phyloP scores from a whole-genome alignment of 2,113 vertebrate species.

The Saccopteryx bilineata region DNA sequence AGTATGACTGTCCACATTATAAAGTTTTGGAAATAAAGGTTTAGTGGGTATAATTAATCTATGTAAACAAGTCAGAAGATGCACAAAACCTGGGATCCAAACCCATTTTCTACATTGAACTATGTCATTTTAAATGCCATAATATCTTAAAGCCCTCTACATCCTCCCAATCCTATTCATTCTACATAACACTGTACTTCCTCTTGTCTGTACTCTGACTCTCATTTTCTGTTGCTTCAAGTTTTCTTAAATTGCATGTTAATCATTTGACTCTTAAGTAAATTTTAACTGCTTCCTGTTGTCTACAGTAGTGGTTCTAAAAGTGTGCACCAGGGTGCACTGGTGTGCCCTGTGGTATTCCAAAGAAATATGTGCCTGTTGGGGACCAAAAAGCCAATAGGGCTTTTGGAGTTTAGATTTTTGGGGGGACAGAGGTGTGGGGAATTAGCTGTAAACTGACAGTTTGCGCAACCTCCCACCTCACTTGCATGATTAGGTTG shows the following conservation, averaged over 20 bases:
- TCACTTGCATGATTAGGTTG: too few relatives aligned
- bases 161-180: neutral
- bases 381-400: too few relatives aligned
- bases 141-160: neutral
- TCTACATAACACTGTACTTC: neutral
- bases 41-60: neutral
- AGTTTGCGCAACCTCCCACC: too few relatives aligned
- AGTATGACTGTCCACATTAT: neutral
- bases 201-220: neutral
- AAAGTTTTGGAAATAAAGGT: neutral
- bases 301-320: neutral
- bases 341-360: too few relatives aligned
- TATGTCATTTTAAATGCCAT: neutral
- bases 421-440: too few relatives aligned
- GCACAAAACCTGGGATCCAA: neutral
- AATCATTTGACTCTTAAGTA: neutral
- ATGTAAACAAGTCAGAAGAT: neutral
- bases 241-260: conserved; percentile 23
- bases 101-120: neutral
- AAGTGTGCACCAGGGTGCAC: too few relatives aligned
- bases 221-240: neutral
- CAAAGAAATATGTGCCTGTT: too few relatives aligned
- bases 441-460: too few relatives aligned
- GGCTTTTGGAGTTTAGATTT: too few relatives aligned
- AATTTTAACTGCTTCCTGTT: neutral